phyloP scores from a whole-genome alignment of 2,888 invertebrate species.

The Tupiocoris notatus region DNA sequence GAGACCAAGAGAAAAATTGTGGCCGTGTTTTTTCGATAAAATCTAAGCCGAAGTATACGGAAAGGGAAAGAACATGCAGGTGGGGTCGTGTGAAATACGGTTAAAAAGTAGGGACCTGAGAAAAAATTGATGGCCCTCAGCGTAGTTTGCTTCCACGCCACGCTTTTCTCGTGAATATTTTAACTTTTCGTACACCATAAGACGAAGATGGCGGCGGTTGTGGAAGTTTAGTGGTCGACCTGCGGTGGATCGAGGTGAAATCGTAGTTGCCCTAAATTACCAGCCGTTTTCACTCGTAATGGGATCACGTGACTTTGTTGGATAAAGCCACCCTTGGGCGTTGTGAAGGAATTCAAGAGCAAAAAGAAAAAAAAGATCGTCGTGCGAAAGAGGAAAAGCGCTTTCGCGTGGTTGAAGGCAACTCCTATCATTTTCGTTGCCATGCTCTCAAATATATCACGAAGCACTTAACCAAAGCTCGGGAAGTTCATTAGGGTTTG shows the following conservation, averaged over 20 bases:
- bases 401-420: neutral
- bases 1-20: neutral
- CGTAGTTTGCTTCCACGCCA: neutral
- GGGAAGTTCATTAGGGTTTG: conserved; percentile 39
- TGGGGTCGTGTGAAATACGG: neutral
- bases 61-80: neutral
- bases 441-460: neutral
- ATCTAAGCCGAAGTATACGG: no score
- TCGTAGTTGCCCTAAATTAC: neutral
- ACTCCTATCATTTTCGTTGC: neutral
- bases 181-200: neutral
- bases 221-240: neutral
- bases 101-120: no score
- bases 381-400: neutral
- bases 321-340: neutral
- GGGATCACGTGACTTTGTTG: neutral
- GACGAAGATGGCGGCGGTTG: no score
- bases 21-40: neutral
- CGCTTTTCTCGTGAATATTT: neutral
- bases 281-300: neutral
- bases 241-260: neutral
- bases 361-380: neutral
- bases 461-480: neutral
- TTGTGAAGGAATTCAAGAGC: no score
- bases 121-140: neutral